Percentiles rank a stretch among this genome's conserved stretches.
Evolutionary conservation across 2,888 invertebrate species (phyloP).

Genomic region (Xestoiulus laeticollis): DNA sequence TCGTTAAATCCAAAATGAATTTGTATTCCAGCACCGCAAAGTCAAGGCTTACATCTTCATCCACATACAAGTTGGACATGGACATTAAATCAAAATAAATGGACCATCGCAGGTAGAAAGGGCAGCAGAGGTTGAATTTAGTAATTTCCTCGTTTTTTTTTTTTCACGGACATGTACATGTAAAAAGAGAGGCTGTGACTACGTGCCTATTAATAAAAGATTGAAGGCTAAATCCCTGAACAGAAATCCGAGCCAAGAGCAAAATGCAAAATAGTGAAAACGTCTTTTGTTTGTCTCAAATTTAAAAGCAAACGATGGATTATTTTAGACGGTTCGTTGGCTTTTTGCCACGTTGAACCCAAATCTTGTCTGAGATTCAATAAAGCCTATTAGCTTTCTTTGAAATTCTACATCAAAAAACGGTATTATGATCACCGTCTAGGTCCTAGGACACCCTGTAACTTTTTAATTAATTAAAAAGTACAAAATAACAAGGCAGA

Average conservation of each 20-base stretch:
- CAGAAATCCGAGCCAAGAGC: not conserved
- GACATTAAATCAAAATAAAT: not conserved
- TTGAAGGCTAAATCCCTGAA: not conserved
- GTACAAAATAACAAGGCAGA: too few species aligned
- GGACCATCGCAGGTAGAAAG: too few species aligned
- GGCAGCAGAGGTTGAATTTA: too few species aligned
- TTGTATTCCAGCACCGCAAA: not conserved
- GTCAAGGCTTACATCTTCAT: not conserved
- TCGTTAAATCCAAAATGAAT: not conserved
- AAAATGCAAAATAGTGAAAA: conserved; percentile 30
- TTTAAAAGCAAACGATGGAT: not conserved
- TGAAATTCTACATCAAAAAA: too few species aligned
- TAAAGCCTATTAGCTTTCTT: too few species aligned
- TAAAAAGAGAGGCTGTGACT: not conserved
- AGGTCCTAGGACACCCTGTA: too few species aligned
- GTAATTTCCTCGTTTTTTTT: too few species aligned
- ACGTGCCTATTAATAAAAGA: not conserved
- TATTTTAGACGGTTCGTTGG: not conserved
- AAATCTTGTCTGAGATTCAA: not conserved
- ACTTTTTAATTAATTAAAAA: too few species aligned
- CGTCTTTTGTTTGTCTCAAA: conserved; percentile 31
- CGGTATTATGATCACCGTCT: too few species aligned
- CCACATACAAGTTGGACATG: too few species aligned
- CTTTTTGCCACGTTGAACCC: not conserved
- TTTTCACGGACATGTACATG: not conserved